Conservation (phyloP, 2,797 vertebrate species). For the Synanceia verrucosa region DNA sequence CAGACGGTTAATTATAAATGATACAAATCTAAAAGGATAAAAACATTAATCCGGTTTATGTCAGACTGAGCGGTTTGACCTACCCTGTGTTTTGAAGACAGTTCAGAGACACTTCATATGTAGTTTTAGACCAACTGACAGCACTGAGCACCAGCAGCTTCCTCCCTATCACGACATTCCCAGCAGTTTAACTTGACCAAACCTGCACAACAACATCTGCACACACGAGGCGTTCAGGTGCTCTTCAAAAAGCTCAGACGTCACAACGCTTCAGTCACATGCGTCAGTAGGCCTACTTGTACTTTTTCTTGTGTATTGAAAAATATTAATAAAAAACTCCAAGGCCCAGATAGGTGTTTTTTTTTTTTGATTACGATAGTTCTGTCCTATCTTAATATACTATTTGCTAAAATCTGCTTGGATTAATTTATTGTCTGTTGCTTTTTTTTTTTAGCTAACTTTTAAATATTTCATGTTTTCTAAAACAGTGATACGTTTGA, state of each 20-base stretch:
- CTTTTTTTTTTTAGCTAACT: background rate
- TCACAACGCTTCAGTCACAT: fast-evolving
- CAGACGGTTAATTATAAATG: background rate
- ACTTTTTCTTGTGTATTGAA: background rate
- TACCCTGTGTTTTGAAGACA: slow-evolving; percentile 4
- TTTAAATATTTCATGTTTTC: background rate
- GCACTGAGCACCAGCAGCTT: background rate
- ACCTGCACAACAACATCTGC: slow-evolving; percentile 41
- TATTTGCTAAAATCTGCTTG: background rate
- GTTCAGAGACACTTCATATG: background rate
- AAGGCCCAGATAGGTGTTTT: background rate
- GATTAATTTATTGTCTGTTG: background rate
- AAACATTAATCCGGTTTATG: fast-evolving
- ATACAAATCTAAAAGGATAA: background rate
- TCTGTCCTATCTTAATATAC: background rate
- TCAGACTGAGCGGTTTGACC: background rate
- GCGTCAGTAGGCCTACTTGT: no score
- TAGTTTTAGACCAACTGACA: fast-evolving
- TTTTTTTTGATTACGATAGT: background rate
- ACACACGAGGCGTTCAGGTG: slow-evolving; percentile 30
- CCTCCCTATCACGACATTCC: slow-evolving; percentile 8
- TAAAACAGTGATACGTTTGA: background rate
- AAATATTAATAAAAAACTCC: fast-evolving
- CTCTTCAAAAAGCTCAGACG: background rate
- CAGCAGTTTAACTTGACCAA: slow-evolving; percentile 24